Evolutionary conservation across 2,113 vertebrate genomes (phyloP), one percentile per base, ranked within the genome.

Genomic region (Xenopus borealis): DNA sequence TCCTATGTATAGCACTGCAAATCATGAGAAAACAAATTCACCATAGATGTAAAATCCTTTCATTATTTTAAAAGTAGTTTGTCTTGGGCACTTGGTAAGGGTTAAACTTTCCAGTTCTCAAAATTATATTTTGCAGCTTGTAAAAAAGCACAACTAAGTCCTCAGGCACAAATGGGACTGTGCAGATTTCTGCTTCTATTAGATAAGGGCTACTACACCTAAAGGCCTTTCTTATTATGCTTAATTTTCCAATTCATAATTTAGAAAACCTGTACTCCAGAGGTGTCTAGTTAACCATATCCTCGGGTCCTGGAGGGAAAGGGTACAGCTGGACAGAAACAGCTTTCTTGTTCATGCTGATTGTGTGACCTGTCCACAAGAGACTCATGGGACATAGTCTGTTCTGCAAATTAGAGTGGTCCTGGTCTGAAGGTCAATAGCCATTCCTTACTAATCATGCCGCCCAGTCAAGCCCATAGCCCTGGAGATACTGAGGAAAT

Each of bases 351-450:
- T 75, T 85, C 72, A 33, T 76, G 66, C 53, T 83, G 81, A 81
- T 84, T 83, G 84, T 72, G 74, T 81, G 67, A 83, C 79, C 82
- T 79, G 80, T 88, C 82, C 83, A 74, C 82, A 80, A 84, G 67
- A 80, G 78, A 66, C 78, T 70, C 89, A 75, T 74, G 88, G 84
- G 87, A 90, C 77, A 45, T 66, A 57, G 80, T 72, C 77, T 58
- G 65, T 83, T 83, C 82, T 81, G 85, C 83, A 86, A 86, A 89
- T 79, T 73, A 88, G 82, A 80, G 79, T 82, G 81, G 73, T 80
- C 83, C 81, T 84, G 84, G 83, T 83, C 87, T 85, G 82, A 83
- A 90, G 88, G 81, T 82, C 81, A 83, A 70, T 19, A 72, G 74
- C 71, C 62, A 77, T 76, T 83, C 78, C 78, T 80, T 78, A 78